Evolutionary conservation across 1,140 invertebrate genomes (phyloP), one percentile per base, ranked within the genome.

Genomic region (Telenomus remus): DNA sequence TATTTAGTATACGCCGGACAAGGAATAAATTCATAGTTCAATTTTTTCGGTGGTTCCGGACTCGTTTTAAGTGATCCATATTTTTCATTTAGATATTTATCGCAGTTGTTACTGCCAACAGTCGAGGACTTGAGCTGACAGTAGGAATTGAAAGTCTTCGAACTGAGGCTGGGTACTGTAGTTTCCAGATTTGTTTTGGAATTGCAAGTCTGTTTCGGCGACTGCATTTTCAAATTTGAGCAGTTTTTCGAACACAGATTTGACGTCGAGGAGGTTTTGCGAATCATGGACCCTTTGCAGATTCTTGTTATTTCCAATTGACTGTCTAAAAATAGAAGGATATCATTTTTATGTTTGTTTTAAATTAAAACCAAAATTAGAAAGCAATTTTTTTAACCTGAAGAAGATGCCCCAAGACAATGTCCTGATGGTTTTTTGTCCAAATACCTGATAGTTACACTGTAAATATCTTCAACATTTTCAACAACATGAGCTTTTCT

Each of bases 151-250:
- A 11, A 46, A 27, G 46, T 12, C 34, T 63, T 0, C 39, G 15
- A 59, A 2, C 44, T 15, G 42, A n/a, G n/a, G 60, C 35, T 60
- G 50, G 65, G 73, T 15, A 47, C 10, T 8, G 51, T 16, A 0
- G 43, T 44, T 19, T 76, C 73, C 9, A 65, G 44, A 39, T 63
- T 77, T 48, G 34, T 70, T 55, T 65, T 70, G 13, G 39, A 66
- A n/a, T 76, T 47, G 44, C 27, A 60, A 60, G 13, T 47, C 5
- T 60, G 16, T n/a, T 66, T 69, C 3, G 64, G 61, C 0, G 49
- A 35, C 9, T 61, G 61, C 66, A 71, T 76, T 33, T 49, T 65
- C 6, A 57, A 8, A 4, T 9, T 0, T n/a, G n/a, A n/a, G n/a
- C n/a, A n/a, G n/a, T n/a, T n/a, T n/a, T n/a, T n/a, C n/a, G 6